phyloP scores from a whole-genome alignment of 2,113 vertebrate genomes.

The Ceuthmochares aereus region DNA sequence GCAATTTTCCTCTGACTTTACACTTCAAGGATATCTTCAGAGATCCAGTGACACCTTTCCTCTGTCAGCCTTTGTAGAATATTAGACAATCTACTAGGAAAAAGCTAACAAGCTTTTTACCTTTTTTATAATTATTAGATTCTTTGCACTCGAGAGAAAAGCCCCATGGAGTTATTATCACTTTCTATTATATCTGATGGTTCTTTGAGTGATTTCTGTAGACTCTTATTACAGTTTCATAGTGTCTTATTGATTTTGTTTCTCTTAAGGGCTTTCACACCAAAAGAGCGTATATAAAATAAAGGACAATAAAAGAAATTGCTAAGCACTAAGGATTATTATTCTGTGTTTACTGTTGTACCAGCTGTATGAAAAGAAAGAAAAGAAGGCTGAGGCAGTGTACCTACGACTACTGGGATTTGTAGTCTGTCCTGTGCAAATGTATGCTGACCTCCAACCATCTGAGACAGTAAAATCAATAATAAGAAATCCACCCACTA shows the following conservation, averaged over 20 bases:
- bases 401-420: not conserved
- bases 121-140: not conserved
- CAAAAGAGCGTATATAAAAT: not conserved
- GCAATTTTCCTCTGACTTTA: not conserved
- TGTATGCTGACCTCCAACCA: conserved; percentile 5
- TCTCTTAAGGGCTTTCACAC: conserved; percentile 34
- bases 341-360: conserved; percentile 29
- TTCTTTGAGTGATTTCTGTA: conserved; percentile 32
- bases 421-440: conserved; percentile 35
- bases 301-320: conserved; percentile 49
- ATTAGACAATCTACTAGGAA: not conserved
- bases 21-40: not conserved
- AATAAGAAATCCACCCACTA: not conserved
- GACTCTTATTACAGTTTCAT: conserved; percentile 34
- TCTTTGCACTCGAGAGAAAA: not conserved
- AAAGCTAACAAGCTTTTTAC: conserved; percentile 2
- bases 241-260: conserved; percentile 49
- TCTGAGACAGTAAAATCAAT: conserved; percentile 9
- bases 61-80: not conserved
- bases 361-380: not conserved
- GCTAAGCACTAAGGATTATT: conserved; percentile 33
- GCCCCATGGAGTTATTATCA: not conserved
- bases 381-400: not conserved
- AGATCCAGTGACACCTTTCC: not conserved
- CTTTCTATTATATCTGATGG: conserved; percentile 5